A percentile compares a stretch with the other conserved stretches of the same genome.
These are phyloP conservation scores for Heliconius hewitsoni DNA, from an alignment of 1,140 invertebrate species.

Conservation along the genomic window DNA sequence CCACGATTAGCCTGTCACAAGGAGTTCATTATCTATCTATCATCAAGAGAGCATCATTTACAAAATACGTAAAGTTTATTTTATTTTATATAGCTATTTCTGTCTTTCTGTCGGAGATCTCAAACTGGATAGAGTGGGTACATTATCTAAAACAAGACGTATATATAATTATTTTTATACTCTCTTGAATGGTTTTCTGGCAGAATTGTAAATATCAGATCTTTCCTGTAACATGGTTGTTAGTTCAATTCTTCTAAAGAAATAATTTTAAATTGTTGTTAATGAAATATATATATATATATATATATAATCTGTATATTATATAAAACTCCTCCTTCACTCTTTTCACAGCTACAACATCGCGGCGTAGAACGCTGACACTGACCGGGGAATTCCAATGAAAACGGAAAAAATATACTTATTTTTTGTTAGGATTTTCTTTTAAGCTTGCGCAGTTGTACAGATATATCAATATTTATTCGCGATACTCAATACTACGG, in stretches of 20 bases:
- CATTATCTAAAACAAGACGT: slow-evolving; percentile 13
- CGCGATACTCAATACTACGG: neutral
- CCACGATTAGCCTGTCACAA: neutral
- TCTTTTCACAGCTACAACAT: no score
- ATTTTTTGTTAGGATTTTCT: neutral
- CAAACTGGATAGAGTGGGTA: slow-evolving; percentile 18
- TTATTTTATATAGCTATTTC: slow-evolving; percentile 22
- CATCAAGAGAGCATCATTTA: neutral
- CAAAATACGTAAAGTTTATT: neutral
- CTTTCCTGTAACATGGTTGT: no score
- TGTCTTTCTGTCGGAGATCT: slow-evolving; percentile 23
- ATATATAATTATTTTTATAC: neutral
- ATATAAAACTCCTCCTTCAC: no score
- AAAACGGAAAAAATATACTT: neutral
- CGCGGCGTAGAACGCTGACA: no score
- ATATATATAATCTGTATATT: no score
- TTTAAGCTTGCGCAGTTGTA: neutral
- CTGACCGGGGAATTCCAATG: no score
- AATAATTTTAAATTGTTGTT: no score
- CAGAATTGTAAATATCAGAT: no score
- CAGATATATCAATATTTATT: neutral
- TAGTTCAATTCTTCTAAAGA: neutral
- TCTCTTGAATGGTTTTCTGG: no score
- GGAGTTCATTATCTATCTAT: neutral
- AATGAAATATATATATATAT: no score